Base-by-base conservation (phyloP, 2,797 vertebrate species). In the Acipenser oxyrinchus region DNA sequence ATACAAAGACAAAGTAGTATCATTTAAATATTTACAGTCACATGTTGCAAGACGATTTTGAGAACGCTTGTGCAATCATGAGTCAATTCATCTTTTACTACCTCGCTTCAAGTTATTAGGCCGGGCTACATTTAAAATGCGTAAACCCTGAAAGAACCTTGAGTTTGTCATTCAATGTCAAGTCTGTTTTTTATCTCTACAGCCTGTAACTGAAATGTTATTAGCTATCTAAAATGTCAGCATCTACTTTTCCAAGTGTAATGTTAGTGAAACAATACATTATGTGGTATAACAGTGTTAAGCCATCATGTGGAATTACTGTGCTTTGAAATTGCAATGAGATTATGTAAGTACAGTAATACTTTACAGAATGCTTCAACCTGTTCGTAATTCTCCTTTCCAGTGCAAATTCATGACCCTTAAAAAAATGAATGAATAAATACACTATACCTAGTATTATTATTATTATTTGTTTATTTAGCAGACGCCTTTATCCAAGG, bases 181-280 rank as follows among this genome's bases (percentile, higher is more conserved):
- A 57, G 13, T 65, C 59, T 58, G 49, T 66, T 37, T 37, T 37
- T 5, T 37, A 37, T 37, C 37, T 37, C 23, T 37, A 72, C 64
- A 66, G 49, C 53, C 59, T 51, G 15, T 18, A 23, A 62, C 52
- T 7, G 12, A 48, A 60, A 65, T 62, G 52, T 52, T 49, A 15
- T 50, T 74, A 59, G 57, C 67, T 67, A 60, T 57, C 66, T 53
- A 62, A 60, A 66, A 67, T 52, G 70, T 62, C 71, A 72, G 50
- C 66, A 51, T 76, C 67, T 72, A 48, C 69, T n/a, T 9, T 18
- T 12, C 52, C 18, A 50, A 65, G 58, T 51, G 64, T 71, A 68
- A 73, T 70, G 65, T 58, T 6, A 69, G 48, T 74, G 69, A 60
- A 65, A 74, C 58, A 50, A 15, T 51, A 66, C 15, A 69, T 62